Conservation (phyloP, 2,888 invertebrate genomes). For the Galerucella pusilla region DNA sequence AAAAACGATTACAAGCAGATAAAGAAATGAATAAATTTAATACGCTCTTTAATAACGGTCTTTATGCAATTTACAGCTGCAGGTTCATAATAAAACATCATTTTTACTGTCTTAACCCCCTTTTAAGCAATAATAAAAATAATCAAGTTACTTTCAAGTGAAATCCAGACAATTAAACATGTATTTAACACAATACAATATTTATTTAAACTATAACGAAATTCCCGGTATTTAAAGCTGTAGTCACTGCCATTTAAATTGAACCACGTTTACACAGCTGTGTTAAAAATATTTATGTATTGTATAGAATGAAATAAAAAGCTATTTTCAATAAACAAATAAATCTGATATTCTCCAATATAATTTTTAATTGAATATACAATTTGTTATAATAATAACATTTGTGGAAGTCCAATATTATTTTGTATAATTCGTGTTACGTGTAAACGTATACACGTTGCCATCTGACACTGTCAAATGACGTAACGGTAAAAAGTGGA, state of each 20-base stretch:
- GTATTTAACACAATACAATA: no score
- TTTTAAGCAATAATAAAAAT: neutral
- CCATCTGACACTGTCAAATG: neutral
- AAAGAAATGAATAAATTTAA: neutral
- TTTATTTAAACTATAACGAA: neutral
- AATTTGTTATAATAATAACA: neutral
- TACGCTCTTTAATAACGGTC: neutral
- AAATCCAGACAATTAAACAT: no score
- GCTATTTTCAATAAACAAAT: no score
- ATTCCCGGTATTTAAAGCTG: neutral
- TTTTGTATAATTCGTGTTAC: neutral
- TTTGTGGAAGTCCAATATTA: neutral
- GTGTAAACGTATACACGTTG: constrained; percentile 1
- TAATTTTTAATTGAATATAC: no score
- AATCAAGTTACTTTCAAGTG: no score
- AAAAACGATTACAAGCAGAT: neutral
- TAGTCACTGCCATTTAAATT: neutral
- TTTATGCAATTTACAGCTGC: neutral
- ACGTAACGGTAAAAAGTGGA: constrained; percentile 19
- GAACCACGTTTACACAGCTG: neutral
- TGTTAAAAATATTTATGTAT: neutral
- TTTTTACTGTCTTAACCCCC: neutral
- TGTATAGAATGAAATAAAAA: no score
- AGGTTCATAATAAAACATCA: neutral
- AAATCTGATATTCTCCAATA: no score